Evolutionary conservation across 2,797 vertebrate genomes (phyloP).

Genomic region (Catamblyrhynchus diadema): DNA sequence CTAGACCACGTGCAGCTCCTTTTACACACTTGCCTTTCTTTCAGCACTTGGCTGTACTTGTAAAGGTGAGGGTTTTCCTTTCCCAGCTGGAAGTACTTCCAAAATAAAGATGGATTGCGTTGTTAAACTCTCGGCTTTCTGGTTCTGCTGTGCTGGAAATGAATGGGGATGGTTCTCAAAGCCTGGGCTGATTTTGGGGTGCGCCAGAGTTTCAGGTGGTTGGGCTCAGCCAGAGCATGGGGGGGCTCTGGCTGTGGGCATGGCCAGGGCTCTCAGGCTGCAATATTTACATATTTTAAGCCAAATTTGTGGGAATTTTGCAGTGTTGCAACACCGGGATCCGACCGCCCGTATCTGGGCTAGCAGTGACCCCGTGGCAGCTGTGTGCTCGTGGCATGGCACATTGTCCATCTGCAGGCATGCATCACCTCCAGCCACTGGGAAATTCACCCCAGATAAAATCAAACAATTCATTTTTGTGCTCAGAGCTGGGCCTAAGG

Average conservation of each 20-base stretch:
- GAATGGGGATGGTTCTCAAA: not conserved
- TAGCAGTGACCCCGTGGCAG: not conserved
- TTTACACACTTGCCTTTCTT: not conserved
- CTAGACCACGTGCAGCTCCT: not conserved
- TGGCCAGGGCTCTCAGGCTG: not conserved
- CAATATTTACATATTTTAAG: not conserved
- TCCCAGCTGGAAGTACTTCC: not conserved
- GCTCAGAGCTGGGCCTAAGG: not conserved
- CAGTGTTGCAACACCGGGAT: not conserved
- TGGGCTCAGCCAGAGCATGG: not conserved
- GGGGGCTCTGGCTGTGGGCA: not conserved
- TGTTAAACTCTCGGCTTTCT: not conserved
- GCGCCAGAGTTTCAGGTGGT: not conserved
- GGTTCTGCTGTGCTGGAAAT: not conserved
- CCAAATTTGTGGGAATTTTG: not conserved
- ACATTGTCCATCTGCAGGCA: not conserved
- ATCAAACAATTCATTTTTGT: fast-evolving
- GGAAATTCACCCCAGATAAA: fast-evolving
- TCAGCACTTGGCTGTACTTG: not conserved
- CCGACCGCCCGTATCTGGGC: fast-evolving
- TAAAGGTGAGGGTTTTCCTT: not conserved
- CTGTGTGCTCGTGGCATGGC: not conserved
- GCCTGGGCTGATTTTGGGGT: not conserved
- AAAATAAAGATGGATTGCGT: constrained; percentile 52
- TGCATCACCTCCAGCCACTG: not conserved